Percentiles rank a stretch among this genome's conserved stretches.
Conservation (phyloP, 2,797 vertebrate genomes). For the Streptopelia turtur region DNA sequence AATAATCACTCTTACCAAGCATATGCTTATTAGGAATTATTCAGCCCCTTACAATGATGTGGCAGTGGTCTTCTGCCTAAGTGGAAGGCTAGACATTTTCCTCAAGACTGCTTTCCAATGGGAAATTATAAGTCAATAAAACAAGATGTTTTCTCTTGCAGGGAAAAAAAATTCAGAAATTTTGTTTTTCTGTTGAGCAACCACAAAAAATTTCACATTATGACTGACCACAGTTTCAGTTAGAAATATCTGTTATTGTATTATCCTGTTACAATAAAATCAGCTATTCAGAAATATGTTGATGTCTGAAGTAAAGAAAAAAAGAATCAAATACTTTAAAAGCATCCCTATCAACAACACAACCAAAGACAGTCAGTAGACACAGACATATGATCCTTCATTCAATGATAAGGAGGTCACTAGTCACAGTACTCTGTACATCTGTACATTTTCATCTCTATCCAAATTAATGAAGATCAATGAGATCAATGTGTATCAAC, state of each 20-base stretch:
- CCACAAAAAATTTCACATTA: not conserved
- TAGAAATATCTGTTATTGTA: not conserved
- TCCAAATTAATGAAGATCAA: not conserved
- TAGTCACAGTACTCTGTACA: not conserved
- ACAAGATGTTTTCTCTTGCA: not conserved
- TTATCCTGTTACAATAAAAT: not conserved
- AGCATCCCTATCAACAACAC: not conserved
- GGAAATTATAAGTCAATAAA: not conserved
- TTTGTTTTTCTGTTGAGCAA: not conserved
- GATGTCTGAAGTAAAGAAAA: not conserved
- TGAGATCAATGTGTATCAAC: not conserved
- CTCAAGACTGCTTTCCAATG: not conserved
- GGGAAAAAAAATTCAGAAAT: not conserved
- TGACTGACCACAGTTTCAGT: not conserved
- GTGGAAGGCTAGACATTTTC: not conserved
- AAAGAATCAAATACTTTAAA: not conserved
- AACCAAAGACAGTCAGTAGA: not conserved
- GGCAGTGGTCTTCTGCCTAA: not conserved
- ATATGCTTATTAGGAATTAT: not conserved
- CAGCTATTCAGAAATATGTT: not conserved
- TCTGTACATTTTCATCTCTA: not conserved
- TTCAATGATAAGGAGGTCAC: not conserved
- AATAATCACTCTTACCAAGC: not conserved
- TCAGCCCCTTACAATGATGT: not conserved
- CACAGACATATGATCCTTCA: not conserved